These are phyloP conservation scores for Microcebus lehilahytsara DNA, from an alignment of 2,113 vertebrate species.

Conservation along the genomic window DNA sequence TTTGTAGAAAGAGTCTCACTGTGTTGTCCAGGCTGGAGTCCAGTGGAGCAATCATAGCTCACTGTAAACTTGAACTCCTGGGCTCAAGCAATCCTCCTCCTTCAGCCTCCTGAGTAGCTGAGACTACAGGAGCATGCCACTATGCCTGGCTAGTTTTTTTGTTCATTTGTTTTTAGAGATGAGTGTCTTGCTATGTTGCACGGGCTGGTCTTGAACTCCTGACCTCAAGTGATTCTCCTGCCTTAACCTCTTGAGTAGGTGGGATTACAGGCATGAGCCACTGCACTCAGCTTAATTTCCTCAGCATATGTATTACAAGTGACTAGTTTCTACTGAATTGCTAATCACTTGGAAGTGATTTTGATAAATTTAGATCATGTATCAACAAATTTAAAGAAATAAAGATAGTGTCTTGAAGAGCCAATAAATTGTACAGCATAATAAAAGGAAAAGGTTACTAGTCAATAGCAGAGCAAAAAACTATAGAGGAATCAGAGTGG, in stretches of 20 bases:
- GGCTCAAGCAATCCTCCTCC: too few species aligned
- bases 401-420: neutral
- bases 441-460: neutral
- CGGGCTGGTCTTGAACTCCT: neutral
- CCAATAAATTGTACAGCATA: neutral
- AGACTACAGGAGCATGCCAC: too few species aligned
- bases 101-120: too few species aligned
- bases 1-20: neutral
- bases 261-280: neutral
- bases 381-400: constrained; percentile 22
- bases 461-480: neutral
- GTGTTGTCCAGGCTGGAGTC: neutral
- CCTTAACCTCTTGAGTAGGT: neutral
- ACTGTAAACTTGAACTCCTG: too few species aligned
- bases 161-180: neutral
- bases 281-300: neutral
- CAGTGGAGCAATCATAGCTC: too few species aligned
- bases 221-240: neutral
- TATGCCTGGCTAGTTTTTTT: too few species aligned
- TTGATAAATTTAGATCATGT: neutral
- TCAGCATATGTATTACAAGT: neutral
- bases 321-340: neutral
- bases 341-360: constrained; percentile 7
- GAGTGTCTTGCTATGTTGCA: neutral
- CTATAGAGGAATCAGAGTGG: neutral